Percentiles rank a stretch among this genome's conserved stretches.
Evolutionary conservation across 2,113 vertebrate species (phyloP).

Genomic region (Egretta garzetta): DNA sequence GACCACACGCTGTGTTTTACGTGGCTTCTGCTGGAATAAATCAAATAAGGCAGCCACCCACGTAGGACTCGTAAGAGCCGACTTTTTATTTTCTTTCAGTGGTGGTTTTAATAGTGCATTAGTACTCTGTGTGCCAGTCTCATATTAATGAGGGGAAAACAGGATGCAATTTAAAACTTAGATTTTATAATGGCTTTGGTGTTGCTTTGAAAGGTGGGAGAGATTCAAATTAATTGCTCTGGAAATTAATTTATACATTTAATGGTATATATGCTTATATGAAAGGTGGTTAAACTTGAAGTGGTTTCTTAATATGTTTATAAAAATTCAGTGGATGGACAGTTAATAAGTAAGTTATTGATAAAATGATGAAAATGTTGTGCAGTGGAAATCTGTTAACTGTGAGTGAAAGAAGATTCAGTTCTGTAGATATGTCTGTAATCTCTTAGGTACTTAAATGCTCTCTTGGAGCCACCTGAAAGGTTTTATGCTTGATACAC

Average conservation of each 20-base stretch:
- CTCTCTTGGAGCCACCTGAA: not conserved
- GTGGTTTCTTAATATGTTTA: not conserved
- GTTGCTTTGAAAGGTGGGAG: not conserved
- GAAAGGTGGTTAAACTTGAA: not conserved
- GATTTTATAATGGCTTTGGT: not conserved
- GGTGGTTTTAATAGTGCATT: not conserved
- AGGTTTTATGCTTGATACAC: not conserved
- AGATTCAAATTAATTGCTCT: not conserved
- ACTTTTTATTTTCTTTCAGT: not conserved
- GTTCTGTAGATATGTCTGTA: not conserved
- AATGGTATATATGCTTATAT: not conserved
- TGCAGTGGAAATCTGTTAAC: not conserved
- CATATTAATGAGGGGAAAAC: not conserved
- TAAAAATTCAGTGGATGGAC: not conserved
- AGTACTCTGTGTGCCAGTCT: not conserved
- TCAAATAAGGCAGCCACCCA: not conserved
- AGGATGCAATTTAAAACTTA: rapidly evolving
- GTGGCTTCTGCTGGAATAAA: not conserved
- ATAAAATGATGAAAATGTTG: not conserved
- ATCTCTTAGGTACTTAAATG: not conserved
- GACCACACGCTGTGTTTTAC: not conserved
- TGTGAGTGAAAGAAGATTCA: not conserved
- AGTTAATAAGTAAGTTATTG: not conserved
- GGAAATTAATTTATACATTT: not conserved
- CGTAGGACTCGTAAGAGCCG: not conserved